Percentiles rank a stretch among this genome's conserved stretches.
Evolutionary conservation across 2,113 vertebrate species (phyloP).

Genomic region (Cavia porcellus): DNA sequence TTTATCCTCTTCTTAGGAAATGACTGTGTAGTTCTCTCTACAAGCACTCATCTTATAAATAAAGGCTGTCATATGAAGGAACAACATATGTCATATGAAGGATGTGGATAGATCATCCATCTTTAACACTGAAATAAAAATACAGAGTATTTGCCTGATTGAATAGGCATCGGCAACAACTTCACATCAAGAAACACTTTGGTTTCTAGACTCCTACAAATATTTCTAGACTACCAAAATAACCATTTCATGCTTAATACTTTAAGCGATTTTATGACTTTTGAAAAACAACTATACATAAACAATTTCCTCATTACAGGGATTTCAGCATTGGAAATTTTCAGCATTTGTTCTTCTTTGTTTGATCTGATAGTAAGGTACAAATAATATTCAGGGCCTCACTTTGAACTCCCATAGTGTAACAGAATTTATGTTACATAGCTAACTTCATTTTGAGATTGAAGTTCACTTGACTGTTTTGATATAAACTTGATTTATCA

Average conservation of each 20-base stretch:
- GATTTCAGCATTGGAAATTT: conserved; percentile 8
- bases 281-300: conserved; percentile 69
- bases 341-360: conserved; percentile 11
- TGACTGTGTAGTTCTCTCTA: neutral
- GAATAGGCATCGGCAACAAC: neutral
- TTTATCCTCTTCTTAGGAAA: conserved; percentile 30
- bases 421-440: conserved; percentile 14
- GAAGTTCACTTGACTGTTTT: conserved; percentile 35
- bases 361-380: conserved; percentile 49
- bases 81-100: neutral
- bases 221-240: conserved; percentile 53
- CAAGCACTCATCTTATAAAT: conserved; percentile 10
- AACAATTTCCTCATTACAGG: conserved; percentile 63
- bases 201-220: conserved; percentile 42
- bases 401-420: neutral
- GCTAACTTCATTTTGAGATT: conserved; percentile 34
- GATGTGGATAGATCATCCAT: neutral
- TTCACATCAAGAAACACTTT: conserved; percentile 38
- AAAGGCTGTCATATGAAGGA: neutral
- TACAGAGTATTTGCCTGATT: neutral
- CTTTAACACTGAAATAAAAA: conserved; percentile 45
- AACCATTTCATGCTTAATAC: conserved; percentile 61
- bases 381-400: conserved; percentile 45
- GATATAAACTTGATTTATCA: conserved; percentile 49
- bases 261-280: conserved; percentile 61